A percentile compares a stretch with the other conserved stretches of the same genome.
Evolutionary conservation across 2,113 vertebrate genomes (phyloP).

Genomic region (Daubentonia madagascariensis): DNA sequence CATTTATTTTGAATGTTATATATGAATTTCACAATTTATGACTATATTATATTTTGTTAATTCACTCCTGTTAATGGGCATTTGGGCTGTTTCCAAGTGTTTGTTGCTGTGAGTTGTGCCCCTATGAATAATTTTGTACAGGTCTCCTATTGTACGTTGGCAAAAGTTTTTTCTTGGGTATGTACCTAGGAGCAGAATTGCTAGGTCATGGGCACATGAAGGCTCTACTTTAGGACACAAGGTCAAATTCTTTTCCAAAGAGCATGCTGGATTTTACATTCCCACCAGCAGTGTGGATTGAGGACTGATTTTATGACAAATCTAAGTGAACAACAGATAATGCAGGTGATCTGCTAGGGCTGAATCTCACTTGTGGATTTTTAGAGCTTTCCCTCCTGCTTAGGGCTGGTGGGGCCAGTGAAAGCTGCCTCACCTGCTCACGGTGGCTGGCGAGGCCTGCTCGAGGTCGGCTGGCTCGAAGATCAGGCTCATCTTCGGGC

Average conservation of each 20-base stretch:
- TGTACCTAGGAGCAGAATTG: neutral
- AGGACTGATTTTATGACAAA: neutral
- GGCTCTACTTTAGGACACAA: neutral
- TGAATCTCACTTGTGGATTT: neutral
- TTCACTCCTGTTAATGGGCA: neutral
- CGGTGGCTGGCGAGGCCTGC: constrained; percentile 95
- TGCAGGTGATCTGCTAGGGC: neutral
- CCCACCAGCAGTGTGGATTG: neutral
- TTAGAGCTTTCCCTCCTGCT: neutral
- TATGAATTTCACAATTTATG: neutral
- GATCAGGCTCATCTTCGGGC: constrained; percentile 94
- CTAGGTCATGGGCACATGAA: neutral
- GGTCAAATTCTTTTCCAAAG: neutral
- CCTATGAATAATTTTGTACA: neutral
- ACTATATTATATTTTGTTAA: neutral
- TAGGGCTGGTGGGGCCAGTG: neutral
- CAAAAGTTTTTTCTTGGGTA: neutral
- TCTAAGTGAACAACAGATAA: neutral
- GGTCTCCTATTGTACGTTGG: neutral
- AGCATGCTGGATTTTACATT: neutral
- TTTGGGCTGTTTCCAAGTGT: neutral
- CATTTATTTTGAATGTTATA: neutral
- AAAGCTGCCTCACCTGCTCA: constrained; percentile 88
- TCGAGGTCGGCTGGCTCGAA: constrained; percentile 94
- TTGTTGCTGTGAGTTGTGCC: neutral